phyloP scores from a whole-genome alignment of 2,113 vertebrate species.

The Arothron firmamentum region DNA sequence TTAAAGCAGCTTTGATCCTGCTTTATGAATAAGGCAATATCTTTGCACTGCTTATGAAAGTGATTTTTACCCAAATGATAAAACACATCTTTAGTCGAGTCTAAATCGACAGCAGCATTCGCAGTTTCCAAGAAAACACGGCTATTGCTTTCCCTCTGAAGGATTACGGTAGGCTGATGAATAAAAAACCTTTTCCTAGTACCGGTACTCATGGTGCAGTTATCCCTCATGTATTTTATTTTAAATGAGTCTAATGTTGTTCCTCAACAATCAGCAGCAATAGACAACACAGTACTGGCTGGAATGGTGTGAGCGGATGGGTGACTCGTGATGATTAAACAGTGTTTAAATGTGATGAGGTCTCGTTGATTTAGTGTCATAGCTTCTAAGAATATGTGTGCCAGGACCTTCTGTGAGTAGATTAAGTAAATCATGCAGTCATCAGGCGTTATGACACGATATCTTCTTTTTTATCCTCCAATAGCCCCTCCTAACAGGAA shows the following conservation, averaged over 20 bases:
- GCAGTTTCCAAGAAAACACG: conserved; percentile 17
- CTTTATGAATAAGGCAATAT: neutral
- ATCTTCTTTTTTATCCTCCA: neutral
- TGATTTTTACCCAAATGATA: conserved; percentile 12
- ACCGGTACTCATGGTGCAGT: conserved; percentile 12
- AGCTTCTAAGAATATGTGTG: conserved; percentile 24
- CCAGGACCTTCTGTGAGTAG: conserved; percentile 11
- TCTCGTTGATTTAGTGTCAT: conserved; percentile 20
- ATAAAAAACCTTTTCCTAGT: conserved; percentile 37
- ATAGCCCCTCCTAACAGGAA: neutral
- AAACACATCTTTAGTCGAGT: conserved; percentile 6
- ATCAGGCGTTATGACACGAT: conserved; percentile 14
- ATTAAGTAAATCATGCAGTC: conserved; percentile 26
- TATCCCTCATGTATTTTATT: conserved; percentile 10
- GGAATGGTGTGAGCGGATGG: neutral
- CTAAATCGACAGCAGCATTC: neutral
- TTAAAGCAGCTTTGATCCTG: too few species aligned
- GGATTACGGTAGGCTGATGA: conserved; percentile 11
- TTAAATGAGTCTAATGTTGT: conserved; percentile 32
- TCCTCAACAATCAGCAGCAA: conserved; percentile 18
- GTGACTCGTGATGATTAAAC: neutral
- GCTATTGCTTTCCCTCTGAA: conserved; percentile 12
- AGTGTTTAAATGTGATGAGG: conserved; percentile 20
- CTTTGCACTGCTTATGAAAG: neutral
- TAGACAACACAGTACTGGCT: conserved; percentile 4